Evolutionary conservation across 2,888 invertebrate genomes (phyloP), one percentile per base, ranked within the genome.

Genomic region (Ectobius pallidus): DNA sequence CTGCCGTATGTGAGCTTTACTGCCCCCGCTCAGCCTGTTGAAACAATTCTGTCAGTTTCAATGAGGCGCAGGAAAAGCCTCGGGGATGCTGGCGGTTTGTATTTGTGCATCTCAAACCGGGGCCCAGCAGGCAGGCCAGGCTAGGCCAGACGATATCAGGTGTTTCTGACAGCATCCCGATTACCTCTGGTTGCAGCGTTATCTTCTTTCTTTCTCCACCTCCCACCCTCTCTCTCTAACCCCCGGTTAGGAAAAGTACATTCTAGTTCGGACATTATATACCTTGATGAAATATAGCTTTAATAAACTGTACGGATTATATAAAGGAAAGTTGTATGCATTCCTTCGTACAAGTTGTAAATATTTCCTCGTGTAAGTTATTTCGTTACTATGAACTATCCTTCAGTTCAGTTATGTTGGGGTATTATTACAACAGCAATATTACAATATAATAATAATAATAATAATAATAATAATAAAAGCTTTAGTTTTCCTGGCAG

Each of bases 31-130:
- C n/a, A 1, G 22, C 34, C 18, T 44, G 65, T 65, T 65, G 65
- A 65, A 65, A 65, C 65, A 65, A 65, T 65, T 46, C 65, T 65
- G 65, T 65, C 65, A 65, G 65, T 65, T 65, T 65, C 65, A 65
- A 42, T 30, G 65, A 65, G 65, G 46, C n/a, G 46, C 46, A 46
- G 65, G 46, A 65, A 65, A 46, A 25, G 46, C 65, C 46, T 18
- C n/a, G 27, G 58, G 65, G 65, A n/a, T n/a, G n/a, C 65, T 16
- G 46, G 65, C 44, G 62, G 62, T 62, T 62, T 62, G 30, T 39
- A 62, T 55, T 27, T 49, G 49, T 14, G 18, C 11, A 49, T 25
- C 52, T 52, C 52, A 58, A 58, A 58, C 58, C 30, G 46, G 46
- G 46, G 22, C 44, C 32, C 58, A 32, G 46, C 46, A 46, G 46